Conservation (phyloP, 2,797 vertebrate genomes). For the Chrysocyon brachyurus region DNA sequence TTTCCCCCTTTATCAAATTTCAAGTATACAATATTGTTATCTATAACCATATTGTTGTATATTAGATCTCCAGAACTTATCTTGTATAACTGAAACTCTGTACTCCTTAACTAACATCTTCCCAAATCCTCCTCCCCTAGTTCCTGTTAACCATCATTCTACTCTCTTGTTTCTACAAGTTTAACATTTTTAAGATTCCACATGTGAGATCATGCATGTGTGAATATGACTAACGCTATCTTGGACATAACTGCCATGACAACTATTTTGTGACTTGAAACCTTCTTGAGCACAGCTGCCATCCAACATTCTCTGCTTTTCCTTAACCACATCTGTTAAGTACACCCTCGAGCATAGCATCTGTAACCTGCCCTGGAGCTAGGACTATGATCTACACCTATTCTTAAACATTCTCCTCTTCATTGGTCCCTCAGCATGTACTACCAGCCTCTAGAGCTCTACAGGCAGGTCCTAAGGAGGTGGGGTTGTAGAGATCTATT, state of each 20-base stretch:
- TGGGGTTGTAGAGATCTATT: neutral
- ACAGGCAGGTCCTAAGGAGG: neutral
- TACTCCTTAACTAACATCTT: neutral
- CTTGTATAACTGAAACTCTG: neutral
- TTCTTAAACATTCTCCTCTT: neutral
- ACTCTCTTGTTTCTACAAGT: neutral
- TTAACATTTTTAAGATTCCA: conserved; percentile 25
- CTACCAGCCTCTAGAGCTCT: neutral
- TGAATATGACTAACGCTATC: neutral
- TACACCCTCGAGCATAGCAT: neutral
- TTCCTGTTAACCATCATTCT: neutral
- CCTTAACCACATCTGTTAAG: neutral
- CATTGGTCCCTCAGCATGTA: neutral
- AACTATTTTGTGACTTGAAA: neutral
- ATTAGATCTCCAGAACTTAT: neutral
- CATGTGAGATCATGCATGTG: neutral
- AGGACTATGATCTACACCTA: neutral
- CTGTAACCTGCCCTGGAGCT: neutral
- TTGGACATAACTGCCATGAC: neutral
- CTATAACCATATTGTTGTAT: neutral
- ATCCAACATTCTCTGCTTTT: neutral
- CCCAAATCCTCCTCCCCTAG: neutral
- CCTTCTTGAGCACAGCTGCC: neutral
- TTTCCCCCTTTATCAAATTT: neutral
- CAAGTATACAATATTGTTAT: neutral